These are phyloP conservation scores for Diabrotica virgifera DNA, from an alignment of 1,140 invertebrate genomes.

Conservation along the genomic window DNA sequence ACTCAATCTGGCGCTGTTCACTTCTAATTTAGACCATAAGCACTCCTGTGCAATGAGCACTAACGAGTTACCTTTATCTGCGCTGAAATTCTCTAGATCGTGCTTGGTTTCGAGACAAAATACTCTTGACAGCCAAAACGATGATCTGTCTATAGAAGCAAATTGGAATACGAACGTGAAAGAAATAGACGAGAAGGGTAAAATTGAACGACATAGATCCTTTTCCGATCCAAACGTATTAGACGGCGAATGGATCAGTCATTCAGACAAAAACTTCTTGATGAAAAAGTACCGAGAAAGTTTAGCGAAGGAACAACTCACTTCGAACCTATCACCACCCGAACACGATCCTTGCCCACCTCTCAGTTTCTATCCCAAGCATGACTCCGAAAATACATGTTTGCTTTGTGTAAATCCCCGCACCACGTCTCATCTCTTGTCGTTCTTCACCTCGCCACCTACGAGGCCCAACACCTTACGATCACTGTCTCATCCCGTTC, in stretches of 20 bases:
- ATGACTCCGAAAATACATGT: conserved; percentile 51
- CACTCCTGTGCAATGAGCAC: conserved; percentile 52
- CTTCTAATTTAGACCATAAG: conserved; percentile 34
- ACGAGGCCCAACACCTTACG: conserved; percentile 37
- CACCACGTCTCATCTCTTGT: conserved; percentile 48
- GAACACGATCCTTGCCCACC: conserved; percentile 25
- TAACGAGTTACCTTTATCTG: conserved; percentile 59
- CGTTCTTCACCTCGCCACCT: conserved; percentile 43
- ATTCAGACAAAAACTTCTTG: conserved; percentile 31
- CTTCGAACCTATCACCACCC: conserved; percentile 18
- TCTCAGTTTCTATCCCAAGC: conserved; percentile 39
- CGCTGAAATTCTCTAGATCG: conserved; percentile 48
- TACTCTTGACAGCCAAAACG: conserved; percentile 35
- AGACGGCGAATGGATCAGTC: conserved; percentile 33
- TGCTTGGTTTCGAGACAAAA: conserved; percentile 31
- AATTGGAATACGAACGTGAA: conserved; percentile 38
- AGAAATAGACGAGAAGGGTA: conserved; percentile 20
- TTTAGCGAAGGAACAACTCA: conserved; percentile 17
- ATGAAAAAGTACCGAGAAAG: conserved; percentile 36
- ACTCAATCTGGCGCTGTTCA: conserved; percentile 44
- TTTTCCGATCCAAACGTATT: conserved; percentile 47
- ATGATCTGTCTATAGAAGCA: conserved; percentile 37
- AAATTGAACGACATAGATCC: conserved; percentile 35
- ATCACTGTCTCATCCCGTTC: conserved; percentile 43
- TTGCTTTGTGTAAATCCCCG: conserved; percentile 46